phyloP scores from a whole-genome alignment of 2,797 vertebrate species.

The Miichthys miiuy region DNA sequence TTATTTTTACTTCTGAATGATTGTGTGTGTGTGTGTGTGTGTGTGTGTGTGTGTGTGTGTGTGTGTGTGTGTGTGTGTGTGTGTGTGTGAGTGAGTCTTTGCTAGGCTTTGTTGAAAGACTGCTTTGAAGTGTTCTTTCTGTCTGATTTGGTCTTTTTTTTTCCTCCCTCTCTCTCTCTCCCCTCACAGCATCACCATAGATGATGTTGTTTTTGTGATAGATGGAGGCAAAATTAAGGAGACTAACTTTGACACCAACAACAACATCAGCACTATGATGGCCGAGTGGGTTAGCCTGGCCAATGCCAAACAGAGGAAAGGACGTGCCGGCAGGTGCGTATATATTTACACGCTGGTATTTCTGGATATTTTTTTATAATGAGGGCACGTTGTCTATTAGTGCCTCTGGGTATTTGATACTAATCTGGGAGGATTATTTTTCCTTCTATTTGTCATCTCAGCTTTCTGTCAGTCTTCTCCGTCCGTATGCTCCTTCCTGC shows the following conservation, averaged over 20 bases:
- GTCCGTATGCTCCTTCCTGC: constrained; percentile 10
- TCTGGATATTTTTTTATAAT: constrained; percentile 26
- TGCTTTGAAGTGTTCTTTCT: constrained; percentile 56
- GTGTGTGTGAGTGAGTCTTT: constrained; percentile 27
- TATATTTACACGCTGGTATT: neutral
- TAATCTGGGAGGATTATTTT: constrained; percentile 38
- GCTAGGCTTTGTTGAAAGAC: constrained; percentile 14
- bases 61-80: neutral
- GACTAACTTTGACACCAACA: constrained; percentile 97
- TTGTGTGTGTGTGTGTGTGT: constrained; percentile 9
- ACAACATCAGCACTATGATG: constrained; percentile 98
- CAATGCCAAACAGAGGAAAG: constrained; percentile 97
- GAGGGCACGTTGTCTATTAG: constrained; percentile 5
- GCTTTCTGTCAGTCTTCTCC: constrained; percentile 35
- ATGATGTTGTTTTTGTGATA: constrained; percentile 97
- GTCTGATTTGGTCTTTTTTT: constrained; percentile 29
- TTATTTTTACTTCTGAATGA: constrained; percentile 56
- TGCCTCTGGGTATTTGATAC: constrained; percentile 16
- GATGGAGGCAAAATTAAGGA: constrained; percentile 99
- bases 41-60: constrained; percentile 2
- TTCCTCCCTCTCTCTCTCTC: constrained; percentile 9
- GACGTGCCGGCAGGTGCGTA: constrained; percentile 93
- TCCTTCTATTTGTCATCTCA: constrained; percentile 23
- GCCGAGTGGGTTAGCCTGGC: constrained; percentile 98
- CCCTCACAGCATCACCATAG: constrained; percentile 94